A percentile compares a stretch with the other conserved stretches of the same genome.
These are phyloP conservation scores for Poecilobothrus nobilitatus DNA, from an alignment of 2,888 invertebrate genomes.

Conservation along the genomic window DNA sequence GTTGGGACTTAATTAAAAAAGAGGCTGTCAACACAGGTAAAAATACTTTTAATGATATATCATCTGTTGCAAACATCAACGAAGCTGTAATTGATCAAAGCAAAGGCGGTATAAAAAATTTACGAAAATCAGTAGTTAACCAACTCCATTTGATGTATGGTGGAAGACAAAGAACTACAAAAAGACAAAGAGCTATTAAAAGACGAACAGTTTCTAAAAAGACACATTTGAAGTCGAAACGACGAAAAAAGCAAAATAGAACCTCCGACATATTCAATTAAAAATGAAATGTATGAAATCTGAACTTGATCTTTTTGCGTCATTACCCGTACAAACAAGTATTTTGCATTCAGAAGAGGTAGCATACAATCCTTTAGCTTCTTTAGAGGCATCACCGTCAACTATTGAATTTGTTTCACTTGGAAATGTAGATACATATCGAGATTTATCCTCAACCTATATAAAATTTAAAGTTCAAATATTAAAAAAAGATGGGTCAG, in stretches of 20 bases:
- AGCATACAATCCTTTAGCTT: neutral
- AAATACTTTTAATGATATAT: neutral
- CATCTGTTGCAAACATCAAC: neutral
- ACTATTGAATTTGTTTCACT: constrained; percentile 5
- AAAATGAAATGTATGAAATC: constrained; percentile 9
- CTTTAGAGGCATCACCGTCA: neutral
- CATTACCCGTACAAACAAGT: neutral
- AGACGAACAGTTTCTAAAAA: neutral
- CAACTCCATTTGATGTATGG: constrained; percentile 10
- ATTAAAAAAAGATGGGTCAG: neutral
- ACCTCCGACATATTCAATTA: neutral
- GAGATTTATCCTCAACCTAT: neutral
- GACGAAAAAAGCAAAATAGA: neutral
- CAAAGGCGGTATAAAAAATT: neutral
- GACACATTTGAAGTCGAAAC: neutral
- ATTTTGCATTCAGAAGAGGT: constrained; percentile 8
- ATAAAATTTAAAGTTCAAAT: constrained; percentile 2
- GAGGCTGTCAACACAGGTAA: neutral
- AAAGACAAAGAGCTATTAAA: neutral
- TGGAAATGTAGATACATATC: neutral
- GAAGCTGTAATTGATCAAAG: neutral
- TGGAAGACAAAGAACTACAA: neutral
- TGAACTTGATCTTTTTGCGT: constrained; percentile 8
- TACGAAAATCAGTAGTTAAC: constrained; percentile 4
- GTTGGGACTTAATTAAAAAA: neutral